These are phyloP conservation scores for Etheostoma spectabile DNA, from an alignment of 2,113 vertebrate species.

Conservation along the genomic window DNA sequence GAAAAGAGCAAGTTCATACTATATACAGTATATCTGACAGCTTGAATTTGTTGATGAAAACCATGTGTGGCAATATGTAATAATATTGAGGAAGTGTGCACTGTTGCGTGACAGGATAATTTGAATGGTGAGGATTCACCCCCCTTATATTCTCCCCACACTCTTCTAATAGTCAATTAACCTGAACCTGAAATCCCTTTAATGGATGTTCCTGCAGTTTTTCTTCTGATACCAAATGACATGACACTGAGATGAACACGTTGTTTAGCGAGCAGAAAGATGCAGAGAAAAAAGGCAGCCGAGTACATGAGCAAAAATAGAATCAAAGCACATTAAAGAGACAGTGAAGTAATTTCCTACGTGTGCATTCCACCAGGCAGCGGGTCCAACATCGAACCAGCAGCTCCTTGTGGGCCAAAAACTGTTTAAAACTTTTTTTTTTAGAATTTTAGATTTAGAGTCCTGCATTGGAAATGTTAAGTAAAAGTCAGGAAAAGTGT, in stretches of 20 bases:
- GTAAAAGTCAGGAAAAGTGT: too few relatives aligned
- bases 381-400: conserved; percentile 1
- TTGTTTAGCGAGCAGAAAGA: conserved; percentile 20
- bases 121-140: too few relatives aligned
- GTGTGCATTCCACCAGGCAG: conserved; percentile 13
- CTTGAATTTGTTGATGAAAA: too few relatives aligned
- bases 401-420: conserved; percentile 2
- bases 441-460: too few relatives aligned
- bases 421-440: neutral
- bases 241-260: neutral
- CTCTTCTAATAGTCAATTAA: neutral
- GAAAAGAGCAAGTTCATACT: too few relatives aligned
- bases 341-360: conserved; percentile 15
- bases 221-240: neutral
- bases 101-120: too few relatives aligned
- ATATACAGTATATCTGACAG: too few relatives aligned
- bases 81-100: too few relatives aligned
- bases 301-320: conserved; percentile 19
- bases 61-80: too few relatives aligned
- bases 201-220: neutral
- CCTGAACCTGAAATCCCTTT: neutral
- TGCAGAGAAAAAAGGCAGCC: neutral
- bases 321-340: conserved; percentile 36
- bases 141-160: neutral
- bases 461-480: too few relatives aligned